phyloP scores from a whole-genome alignment of 2,797 vertebrate genomes.

The Prionace glauca region DNA sequence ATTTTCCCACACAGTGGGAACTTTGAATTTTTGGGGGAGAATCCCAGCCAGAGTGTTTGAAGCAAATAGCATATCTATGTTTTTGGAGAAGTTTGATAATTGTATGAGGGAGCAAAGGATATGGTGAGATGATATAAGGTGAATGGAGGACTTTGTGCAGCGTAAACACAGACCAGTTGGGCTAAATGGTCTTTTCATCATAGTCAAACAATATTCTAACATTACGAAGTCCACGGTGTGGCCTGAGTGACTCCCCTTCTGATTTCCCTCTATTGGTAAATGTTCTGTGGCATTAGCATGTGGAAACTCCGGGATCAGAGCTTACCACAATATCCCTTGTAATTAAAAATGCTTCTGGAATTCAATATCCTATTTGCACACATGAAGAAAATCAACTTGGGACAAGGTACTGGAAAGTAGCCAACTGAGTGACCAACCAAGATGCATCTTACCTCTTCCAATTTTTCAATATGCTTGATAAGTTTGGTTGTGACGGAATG shows the following conservation, averaged over 20 bases:
- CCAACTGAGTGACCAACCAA: neutral
- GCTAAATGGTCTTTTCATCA: neutral
- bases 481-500: constrained; percentile 81
- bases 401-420: neutral
- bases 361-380: neutral
- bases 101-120: neutral
- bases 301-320: neutral
- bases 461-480: constrained; percentile 72
- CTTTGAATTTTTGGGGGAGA: no score
- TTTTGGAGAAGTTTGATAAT: neutral
- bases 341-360: neutral
- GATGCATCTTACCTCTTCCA: constrained; percentile 75
- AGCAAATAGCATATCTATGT: neutral
- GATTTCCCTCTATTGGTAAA: neutral
- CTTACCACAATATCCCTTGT: neutral
- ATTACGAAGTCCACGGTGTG: neutral
- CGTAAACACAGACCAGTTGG: neutral
- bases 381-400: no score
- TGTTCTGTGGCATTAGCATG: neutral
- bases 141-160: neutral
- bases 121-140: neutral
- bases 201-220: neutral
- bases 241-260: neutral
- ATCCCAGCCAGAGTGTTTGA: neutral
- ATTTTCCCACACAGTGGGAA: no score